Conservation (phyloP, 2,888 invertebrate species). For the Antheraea assamensis region DNA sequence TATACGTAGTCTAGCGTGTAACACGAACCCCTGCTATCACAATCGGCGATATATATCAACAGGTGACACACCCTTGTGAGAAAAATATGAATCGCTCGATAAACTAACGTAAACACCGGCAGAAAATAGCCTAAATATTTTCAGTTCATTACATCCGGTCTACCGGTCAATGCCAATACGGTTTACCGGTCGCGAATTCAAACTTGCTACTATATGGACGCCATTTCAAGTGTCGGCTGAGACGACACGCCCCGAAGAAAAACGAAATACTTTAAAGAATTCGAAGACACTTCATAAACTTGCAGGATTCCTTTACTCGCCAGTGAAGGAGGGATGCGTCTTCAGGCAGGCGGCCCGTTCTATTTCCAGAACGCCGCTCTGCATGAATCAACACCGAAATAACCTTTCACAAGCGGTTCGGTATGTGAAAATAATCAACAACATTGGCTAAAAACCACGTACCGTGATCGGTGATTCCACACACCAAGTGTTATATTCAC, state of each 20-base stretch:
- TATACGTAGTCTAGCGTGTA: constrained; percentile 24
- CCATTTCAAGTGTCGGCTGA: constrained; percentile 69
- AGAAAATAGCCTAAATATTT: constrained; percentile 33
- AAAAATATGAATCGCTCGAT: constrained; percentile 36
- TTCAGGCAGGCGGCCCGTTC: constrained; percentile 68
- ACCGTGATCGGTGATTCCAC: constrained; percentile 78
- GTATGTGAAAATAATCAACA: constrained; percentile 70
- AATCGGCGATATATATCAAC: constrained; percentile 55
- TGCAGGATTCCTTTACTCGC: constrained; percentile 61
- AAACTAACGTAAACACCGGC: constrained; percentile 32
- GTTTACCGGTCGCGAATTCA: constrained; percentile 78
- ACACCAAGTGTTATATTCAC: constrained; percentile 68
- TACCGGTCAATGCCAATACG: constrained; percentile 40
- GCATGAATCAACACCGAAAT: constrained; percentile 82
- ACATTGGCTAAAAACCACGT: constrained; percentile 68
- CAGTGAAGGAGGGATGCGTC: constrained; percentile 71
- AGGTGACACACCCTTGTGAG: constrained; percentile 74
- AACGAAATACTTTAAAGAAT: constrained; percentile 21
- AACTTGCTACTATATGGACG: constrained; percentile 73
- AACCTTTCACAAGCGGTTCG: constrained; percentile 77
- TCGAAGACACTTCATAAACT: constrained; percentile 39
- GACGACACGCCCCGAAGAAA: constrained; percentile 70
- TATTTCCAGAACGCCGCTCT: constrained; percentile 80
- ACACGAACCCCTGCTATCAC: constrained; percentile 40
- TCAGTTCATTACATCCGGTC: constrained; percentile 45